phyloP scores from a whole-genome alignment of 2,113 vertebrate genomes.

The Dicentrarchus labrax region DNA sequence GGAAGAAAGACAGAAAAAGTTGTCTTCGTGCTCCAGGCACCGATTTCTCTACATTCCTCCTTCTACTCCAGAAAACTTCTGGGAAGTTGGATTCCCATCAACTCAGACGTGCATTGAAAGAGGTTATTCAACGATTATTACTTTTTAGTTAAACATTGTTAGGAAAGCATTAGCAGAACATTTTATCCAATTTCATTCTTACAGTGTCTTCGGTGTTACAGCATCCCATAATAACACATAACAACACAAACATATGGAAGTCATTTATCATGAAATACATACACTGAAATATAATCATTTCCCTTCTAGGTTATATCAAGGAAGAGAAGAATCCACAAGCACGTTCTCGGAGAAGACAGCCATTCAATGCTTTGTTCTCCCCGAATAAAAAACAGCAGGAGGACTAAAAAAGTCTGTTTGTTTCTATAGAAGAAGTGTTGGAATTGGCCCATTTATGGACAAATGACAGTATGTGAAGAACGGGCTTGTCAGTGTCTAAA shows the following conservation, averaged over 20 bases:
- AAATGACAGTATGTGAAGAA: neutral
- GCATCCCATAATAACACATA: neutral
- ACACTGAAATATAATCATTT: conserved; percentile 2
- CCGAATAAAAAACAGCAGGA: conserved; percentile 89
- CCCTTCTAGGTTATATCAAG: conserved; percentile 90
- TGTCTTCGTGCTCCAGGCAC: conserved; percentile 94
- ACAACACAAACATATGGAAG: neutral
- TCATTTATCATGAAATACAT: neutral
- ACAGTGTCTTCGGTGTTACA: neutral
- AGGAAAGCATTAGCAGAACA: neutral
- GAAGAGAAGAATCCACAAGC: conserved; percentile 89
- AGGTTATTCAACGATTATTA: conserved; percentile 81
- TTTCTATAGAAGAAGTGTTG: neutral
- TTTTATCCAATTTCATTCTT: accelerated
- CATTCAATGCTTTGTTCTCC: conserved; percentile 91
- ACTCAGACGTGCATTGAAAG: conserved; percentile 95
- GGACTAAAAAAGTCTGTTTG: conserved; percentile 59
- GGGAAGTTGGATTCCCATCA: conserved; percentile 98
- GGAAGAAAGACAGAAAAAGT: conserved; percentile 91
- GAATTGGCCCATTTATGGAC: neutral
- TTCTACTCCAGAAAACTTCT: conserved; percentile 96
- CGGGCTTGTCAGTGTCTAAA: neutral
- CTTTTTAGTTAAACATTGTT: neutral
- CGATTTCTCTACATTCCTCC: conserved; percentile 93
- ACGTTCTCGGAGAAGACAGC: conserved; percentile 90